Percentiles rank a stretch among this genome's conserved stretches.
Evolutionary conservation across 2,888 invertebrate species (phyloP).

Genomic region (Macropis europaea): DNA sequence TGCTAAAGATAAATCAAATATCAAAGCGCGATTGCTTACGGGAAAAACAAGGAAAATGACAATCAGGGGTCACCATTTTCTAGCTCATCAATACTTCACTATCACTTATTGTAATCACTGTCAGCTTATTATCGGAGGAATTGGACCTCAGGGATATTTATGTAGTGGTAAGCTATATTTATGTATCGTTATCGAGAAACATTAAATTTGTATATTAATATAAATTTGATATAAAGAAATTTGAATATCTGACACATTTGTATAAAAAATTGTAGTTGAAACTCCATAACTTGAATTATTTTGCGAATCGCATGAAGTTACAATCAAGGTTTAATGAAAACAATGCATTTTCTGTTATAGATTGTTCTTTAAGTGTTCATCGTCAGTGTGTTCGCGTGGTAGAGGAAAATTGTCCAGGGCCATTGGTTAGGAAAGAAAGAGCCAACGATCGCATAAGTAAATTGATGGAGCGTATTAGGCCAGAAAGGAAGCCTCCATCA

Average conservation of each 20-base stretch:
- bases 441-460: constrained; percentile 87
- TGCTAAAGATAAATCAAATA: constrained; percentile 90
- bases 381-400: constrained; percentile 89
- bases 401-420: constrained; percentile 91
- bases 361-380: constrained; percentile 94
- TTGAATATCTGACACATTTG: neutral
- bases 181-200: neutral
- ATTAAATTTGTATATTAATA: neutral
- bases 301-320: too few relatives aligned
- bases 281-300: too few relatives aligned
- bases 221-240: neutral
- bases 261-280: neutral
- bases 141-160: constrained; percentile 98
- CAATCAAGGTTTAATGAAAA: neutral
- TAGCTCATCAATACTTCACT: constrained; percentile 92
- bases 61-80: constrained; percentile 94
- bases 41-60: constrained; percentile 87
- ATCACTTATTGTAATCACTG: constrained; percentile 97
- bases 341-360: constrained; percentile 80
- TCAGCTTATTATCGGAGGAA: constrained; percentile 94
- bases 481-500: constrained; percentile 81
- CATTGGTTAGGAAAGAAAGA: constrained; percentile 83
- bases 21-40: constrained; percentile 84
- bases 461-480: constrained; percentile 85
- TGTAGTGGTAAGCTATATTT: constrained; percentile 87